A percentile compares a stretch with the other conserved stretches of the same genome.
phyloP scores from a whole-genome alignment of 2,888 invertebrate genomes.

The Ormyrus rosae region DNA sequence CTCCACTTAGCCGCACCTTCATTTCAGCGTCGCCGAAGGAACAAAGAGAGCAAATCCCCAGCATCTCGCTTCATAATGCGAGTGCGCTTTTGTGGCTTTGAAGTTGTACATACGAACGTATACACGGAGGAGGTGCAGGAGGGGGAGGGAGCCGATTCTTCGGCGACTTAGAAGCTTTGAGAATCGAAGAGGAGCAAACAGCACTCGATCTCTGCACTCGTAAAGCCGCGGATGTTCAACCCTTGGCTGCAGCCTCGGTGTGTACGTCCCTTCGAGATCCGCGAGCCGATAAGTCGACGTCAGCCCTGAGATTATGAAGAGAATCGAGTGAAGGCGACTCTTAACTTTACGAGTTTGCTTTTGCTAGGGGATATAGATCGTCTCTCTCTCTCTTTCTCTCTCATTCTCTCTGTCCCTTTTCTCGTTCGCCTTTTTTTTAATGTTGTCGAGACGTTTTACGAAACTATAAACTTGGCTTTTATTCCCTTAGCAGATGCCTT shows the following conservation, averaged over 20 bases:
- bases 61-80: too few relatives aligned
- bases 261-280: constrained; percentile 13
- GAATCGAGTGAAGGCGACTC: constrained; percentile 24
- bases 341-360: constrained; percentile 50
- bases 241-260: background rate
- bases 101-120: background rate
- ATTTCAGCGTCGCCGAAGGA: too few relatives aligned
- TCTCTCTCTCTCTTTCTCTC: background rate
- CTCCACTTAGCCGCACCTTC: too few relatives aligned
- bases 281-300: constrained; percentile 37
- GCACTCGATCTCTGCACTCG: constrained; percentile 6
- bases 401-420: background rate
- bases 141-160: too few relatives aligned
- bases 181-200: constrained; percentile 15
- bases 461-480: constrained; percentile 43
- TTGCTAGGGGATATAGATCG: constrained; percentile 21
- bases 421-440: constrained; percentile 21
- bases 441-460: constrained; percentile 37
- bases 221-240: constrained; percentile 31
- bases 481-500: constrained; percentile 16
- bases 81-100: constrained; percentile 7
- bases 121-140: too few relatives aligned
- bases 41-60: too few relatives aligned
- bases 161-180: constrained; percentile 10
- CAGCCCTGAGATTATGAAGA: constrained; percentile 28